These are phyloP conservation scores for Mimas tiliae DNA, from an alignment of 2,888 invertebrate species.

Conservation along the genomic window DNA sequence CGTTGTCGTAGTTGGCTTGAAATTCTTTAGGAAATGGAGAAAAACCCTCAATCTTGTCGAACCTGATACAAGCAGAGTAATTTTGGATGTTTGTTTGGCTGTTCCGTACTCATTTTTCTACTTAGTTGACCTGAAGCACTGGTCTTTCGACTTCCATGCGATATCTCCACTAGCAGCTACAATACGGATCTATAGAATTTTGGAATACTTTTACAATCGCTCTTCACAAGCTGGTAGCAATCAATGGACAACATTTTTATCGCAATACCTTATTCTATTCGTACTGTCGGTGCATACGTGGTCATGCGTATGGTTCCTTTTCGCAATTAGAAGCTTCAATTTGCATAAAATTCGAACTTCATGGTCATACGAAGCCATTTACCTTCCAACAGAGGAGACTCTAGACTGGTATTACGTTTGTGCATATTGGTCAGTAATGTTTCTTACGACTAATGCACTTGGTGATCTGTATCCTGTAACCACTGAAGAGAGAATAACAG, in stretches of 20 bases:
- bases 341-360: conserved; percentile 63
- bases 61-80: conserved; percentile 62
- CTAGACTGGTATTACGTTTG: conserved; percentile 79
- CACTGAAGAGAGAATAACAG: conserved; percentile 67
- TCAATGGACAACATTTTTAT: conserved; percentile 77
- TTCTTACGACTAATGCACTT: conserved; percentile 74
- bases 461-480: conserved; percentile 78
- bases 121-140: conserved; percentile 46
- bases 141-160: conserved; percentile 58
- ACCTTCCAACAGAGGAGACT: conserved; percentile 67
- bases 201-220: conserved; percentile 71
- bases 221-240: conserved; percentile 78
- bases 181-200: conserved; percentile 70
- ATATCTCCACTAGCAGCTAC: conserved; percentile 71
- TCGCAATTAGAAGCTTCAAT: conserved; percentile 68
- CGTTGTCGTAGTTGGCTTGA: conserved; percentile 64
- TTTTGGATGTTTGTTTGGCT: conserved; percentile 65
- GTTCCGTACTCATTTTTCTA: conserved; percentile 71
- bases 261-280: conserved; percentile 77
- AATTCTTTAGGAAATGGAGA: conserved; percentile 73
- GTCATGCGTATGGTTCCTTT: conserved; percentile 78
- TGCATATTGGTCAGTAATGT: conserved; percentile 77
- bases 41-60: conserved; percentile 77
- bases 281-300: conserved; percentile 74
- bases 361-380: conserved; percentile 68